Conservation (phyloP, 2,888 invertebrate genomes). For the Pseudeuparius sepicola region DNA sequence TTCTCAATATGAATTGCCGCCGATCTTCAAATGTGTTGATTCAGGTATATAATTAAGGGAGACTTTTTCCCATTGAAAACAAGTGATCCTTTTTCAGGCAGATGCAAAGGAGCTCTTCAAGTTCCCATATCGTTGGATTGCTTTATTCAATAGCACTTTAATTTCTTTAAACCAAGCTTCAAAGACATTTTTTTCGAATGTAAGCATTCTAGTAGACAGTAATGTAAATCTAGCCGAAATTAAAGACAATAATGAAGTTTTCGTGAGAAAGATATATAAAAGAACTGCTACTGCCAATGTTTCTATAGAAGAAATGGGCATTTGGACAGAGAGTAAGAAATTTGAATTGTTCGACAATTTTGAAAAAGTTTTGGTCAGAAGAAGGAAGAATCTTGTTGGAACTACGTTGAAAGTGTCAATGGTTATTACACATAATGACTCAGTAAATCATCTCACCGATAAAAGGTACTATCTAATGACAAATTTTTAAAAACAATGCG, state of each 20-base stretch:
- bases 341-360: conserved; percentile 18
- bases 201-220: conserved; percentile 41
- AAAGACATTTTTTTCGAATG: conserved; percentile 19
- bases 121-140: conserved; percentile 45
- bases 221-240: conserved; percentile 40
- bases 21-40: conserved; percentile 32
- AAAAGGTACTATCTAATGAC: conserved; percentile 47
- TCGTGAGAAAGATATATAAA: conserved; percentile 27
- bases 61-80: no score
- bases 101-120: conserved; percentile 40
- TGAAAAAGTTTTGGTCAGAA: conserved; percentile 28
- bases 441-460: conserved; percentile 49
- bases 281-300: conserved; percentile 20
- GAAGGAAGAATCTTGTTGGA: conserved; percentile 42
- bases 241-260: conserved; percentile 31
- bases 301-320: conserved; percentile 27
- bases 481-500: no score
- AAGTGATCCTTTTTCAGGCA: conserved; percentile 38
- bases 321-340: conserved; percentile 24
- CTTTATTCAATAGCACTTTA: conserved; percentile 27
- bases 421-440: conserved; percentile 51
- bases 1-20: conserved; percentile 39
- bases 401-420: conserved; percentile 44
- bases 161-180: neutral
- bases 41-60: conserved; percentile 29